These are phyloP conservation scores for Apodemia hepburni DNA, from an alignment of 2,888 invertebrate species.

Conservation along the genomic window DNA sequence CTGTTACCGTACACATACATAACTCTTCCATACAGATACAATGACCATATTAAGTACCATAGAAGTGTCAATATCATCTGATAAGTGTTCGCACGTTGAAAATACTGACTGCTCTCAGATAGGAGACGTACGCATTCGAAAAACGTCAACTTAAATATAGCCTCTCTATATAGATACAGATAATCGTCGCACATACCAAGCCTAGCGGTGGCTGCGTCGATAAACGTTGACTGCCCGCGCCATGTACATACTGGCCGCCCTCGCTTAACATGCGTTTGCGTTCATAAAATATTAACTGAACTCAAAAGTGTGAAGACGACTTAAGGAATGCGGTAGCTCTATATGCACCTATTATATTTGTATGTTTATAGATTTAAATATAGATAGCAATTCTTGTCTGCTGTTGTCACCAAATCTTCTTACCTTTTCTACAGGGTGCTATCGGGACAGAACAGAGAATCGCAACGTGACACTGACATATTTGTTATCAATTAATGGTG, in stretches of 20 bases:
- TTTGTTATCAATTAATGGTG: too few relatives aligned
- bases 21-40: too few relatives aligned
- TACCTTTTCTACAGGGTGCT: too few relatives aligned
- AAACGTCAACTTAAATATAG: neutral
- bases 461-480: too few relatives aligned
- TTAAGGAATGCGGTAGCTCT: neutral
- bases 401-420: too few relatives aligned
- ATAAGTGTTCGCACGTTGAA: neutral
- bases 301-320: neutral
- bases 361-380: neutral
- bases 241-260: conserved; percentile 36
- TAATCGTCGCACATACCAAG: conserved; percentile 53
- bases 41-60: too few relatives aligned
- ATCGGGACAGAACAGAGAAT: too few relatives aligned
- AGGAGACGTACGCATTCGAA: too few relatives aligned
- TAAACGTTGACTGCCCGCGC: conserved; percentile 51
- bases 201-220: conserved; percentile 51
- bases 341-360: neutral
- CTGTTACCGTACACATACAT: too few relatives aligned
- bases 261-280: conserved; percentile 36
- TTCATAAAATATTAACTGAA: conserved; percentile 16
- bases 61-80: too few relatives aligned
- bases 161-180: conserved; percentile 45
- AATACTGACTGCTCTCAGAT: neutral
- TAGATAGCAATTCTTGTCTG: neutral